Evolutionary conservation across 2,113 vertebrate species (phyloP), one percentile per base, ranked within the genome.

Genomic region (Elephas maximus): DNA sequence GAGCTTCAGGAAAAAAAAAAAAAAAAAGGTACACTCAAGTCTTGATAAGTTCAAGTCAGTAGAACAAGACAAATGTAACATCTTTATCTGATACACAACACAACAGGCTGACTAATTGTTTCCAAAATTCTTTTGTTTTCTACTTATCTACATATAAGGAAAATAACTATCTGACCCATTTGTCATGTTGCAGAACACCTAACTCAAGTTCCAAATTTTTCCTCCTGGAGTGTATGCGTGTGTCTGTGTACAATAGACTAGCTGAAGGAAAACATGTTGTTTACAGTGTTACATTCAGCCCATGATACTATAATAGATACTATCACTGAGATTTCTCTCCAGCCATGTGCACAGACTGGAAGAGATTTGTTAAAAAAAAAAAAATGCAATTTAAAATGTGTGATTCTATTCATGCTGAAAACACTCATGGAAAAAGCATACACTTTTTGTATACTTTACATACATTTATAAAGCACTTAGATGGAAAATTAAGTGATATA

Each of bases 1-100:
- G 96, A 98, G 90, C 90, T 98, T 96, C 94, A 91, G 95, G 28
- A 92, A 97, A 98, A 94, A 91, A 95, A 93, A n/a, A 5, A 37
- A 41, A 74, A 37, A 41, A 74, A 95, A 96, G 76, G 90, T 90
- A 86, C 90, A 86, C 33, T 94, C 79, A 97, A 98, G 87, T 97
- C 95, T 97, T 98, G 97, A 96, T 98, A 98, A 98, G 96, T 99
- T 98, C 98, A 98, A 63, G 90, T 97, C 88, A 96, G 86, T 88
- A 97, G 88, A 98, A 98, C 60, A 96, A 96, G 93, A 98, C 51
- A 98, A 98, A 98, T 92, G 26, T 69, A 98, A 15, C 67, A 92
- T 97, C 65, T 94, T 94, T 97, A 95, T 97, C 97, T 97, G 96
- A 98, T 96, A 96, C 3, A 30, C 63, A 97, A 41, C 21, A 12